Evolutionary conservation across 2,888 invertebrate species (phyloP).

Genomic region (Poecilus cupreus): DNA sequence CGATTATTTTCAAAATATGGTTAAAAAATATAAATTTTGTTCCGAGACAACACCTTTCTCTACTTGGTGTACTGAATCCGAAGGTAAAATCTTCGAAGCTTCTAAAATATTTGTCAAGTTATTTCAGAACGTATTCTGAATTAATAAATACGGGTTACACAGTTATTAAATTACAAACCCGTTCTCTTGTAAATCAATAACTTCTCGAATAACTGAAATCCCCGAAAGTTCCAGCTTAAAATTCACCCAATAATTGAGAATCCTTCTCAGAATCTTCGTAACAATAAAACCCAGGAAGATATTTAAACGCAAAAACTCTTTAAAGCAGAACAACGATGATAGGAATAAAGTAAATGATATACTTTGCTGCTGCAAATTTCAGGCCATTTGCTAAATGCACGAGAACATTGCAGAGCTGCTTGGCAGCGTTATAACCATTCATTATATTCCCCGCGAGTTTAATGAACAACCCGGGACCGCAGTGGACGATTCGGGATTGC

Average conservation of each 20-base stretch:
- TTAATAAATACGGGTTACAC: not conserved
- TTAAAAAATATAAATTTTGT: too few relatives aligned
- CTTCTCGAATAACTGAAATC: not conserved
- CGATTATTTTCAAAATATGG: too few relatives aligned
- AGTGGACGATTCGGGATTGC: not conserved
- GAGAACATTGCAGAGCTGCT: slow-evolving; percentile 2
- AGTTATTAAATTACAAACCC: not conserved
- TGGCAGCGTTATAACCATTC: slow-evolving; percentile 6
- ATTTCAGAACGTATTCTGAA: too few relatives aligned
- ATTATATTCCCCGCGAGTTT: slow-evolving; percentile 17
- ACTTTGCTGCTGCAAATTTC: slow-evolving; percentile 39
- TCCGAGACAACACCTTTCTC: too few relatives aligned
- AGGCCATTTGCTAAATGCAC: slow-evolving; percentile 43
- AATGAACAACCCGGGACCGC: slow-evolving; percentile 14
- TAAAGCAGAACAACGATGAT: slow-evolving; percentile 4
- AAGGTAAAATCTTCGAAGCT: too few relatives aligned
- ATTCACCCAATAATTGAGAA: not conserved
- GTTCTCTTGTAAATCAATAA: not conserved
- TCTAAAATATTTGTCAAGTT: too few relatives aligned
- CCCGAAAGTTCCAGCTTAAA: not conserved
- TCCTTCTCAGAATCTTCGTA: not conserved
- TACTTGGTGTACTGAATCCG: too few relatives aligned
- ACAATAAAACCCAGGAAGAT: slow-evolving; percentile 27
- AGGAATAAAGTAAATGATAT: slow-evolving; percentile 43
- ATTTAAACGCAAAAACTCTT: slow-evolving; percentile 7